Conservation (phyloP, 2,113 vertebrate species). For the Carassius gibelio region DNA sequence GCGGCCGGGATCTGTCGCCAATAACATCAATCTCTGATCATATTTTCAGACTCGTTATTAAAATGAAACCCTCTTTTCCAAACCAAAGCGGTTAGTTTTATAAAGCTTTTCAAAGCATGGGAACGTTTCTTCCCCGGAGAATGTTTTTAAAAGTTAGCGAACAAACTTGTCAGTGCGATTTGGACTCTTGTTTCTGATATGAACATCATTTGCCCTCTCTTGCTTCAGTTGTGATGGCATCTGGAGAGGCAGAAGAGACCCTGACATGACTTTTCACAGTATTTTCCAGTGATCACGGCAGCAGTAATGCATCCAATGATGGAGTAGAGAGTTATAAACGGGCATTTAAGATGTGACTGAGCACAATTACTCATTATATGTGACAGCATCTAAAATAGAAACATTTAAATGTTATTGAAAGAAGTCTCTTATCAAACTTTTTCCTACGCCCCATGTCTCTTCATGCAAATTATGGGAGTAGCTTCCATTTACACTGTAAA, state of each 20-base stretch:
- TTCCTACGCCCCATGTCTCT: too few relatives aligned
- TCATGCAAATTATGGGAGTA: too few relatives aligned
- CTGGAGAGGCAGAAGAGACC: not conserved
- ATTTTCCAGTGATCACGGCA: not conserved
- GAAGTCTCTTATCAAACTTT: too few relatives aligned
- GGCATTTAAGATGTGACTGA: constrained; percentile 1
- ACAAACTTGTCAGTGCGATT: constrained; percentile 38
- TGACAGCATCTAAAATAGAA: not conserved
- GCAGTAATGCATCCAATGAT: not conserved
- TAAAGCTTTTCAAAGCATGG: constrained; percentile 35
- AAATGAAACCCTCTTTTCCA: constrained; percentile 40
- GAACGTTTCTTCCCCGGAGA: constrained; percentile 27
- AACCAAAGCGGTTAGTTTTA: constrained; percentile 47
- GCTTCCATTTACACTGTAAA: too few relatives aligned
- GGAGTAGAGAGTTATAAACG: not conserved
- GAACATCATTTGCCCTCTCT: not conserved
- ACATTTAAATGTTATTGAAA: not conserved
- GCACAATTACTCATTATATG: not conserved
- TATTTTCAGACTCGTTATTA: constrained; percentile 45
- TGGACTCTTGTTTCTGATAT: constrained; percentile 18
- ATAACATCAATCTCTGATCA: constrained; percentile 42
- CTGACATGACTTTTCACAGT: not conserved
- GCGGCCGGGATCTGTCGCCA: constrained; percentile 3
- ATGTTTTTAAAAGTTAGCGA: constrained; percentile 39
- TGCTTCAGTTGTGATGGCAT: not conserved